Percentiles rank a stretch among this genome's conserved stretches.
Evolutionary conservation across 2,113 vertebrate species (phyloP).

Genomic region (Hippocampus abdominalis): DNA sequence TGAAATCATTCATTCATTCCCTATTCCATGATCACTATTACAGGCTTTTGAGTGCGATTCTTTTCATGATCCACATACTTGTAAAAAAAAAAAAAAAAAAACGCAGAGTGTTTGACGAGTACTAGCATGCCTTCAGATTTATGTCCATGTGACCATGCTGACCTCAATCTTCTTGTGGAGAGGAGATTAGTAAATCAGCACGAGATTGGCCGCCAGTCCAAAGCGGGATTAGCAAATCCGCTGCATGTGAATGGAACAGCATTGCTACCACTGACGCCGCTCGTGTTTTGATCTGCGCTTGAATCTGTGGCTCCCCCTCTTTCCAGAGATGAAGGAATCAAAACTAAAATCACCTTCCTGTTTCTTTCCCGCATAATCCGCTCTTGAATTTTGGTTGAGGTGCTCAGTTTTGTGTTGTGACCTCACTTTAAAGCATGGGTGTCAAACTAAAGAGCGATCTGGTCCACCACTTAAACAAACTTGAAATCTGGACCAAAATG

Average conservation of each 20-base stretch:
- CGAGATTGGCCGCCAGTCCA: slow-evolving; percentile 32
- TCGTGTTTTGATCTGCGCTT: slow-evolving; percentile 4
- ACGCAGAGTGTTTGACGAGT: neutral
- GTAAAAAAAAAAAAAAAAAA: no score
- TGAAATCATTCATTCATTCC: neutral
- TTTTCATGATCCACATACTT: no score
- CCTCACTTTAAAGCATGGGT: neutral
- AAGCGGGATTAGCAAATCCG: slow-evolving; percentile 47
- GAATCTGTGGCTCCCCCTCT: neutral
- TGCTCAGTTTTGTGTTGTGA: neutral
- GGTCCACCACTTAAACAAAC: no score
- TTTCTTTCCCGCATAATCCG: slow-evolving; percentile 3
- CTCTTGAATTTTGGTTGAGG: slow-evolving; percentile 8
- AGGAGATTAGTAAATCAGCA: slow-evolving; percentile 52
- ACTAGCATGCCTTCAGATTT: slow-evolving; percentile 23
- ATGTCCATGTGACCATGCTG: slow-evolving; percentile 53
- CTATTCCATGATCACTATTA: neutral
- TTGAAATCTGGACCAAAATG: no score
- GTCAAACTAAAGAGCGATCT: neutral
- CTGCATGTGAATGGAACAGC: slow-evolving; percentile 52
- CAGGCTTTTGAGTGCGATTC: neutral
- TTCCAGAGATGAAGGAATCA: neutral
- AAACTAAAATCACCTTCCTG: no score
- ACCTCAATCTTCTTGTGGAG: slow-evolving; percentile 58
- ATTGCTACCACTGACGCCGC: neutral